A percentile compares a stretch with the other conserved stretches of the same genome.
phyloP scores from a whole-genome alignment of 2,797 vertebrate genomes.

The Hephaestus fuliginosus region DNA sequence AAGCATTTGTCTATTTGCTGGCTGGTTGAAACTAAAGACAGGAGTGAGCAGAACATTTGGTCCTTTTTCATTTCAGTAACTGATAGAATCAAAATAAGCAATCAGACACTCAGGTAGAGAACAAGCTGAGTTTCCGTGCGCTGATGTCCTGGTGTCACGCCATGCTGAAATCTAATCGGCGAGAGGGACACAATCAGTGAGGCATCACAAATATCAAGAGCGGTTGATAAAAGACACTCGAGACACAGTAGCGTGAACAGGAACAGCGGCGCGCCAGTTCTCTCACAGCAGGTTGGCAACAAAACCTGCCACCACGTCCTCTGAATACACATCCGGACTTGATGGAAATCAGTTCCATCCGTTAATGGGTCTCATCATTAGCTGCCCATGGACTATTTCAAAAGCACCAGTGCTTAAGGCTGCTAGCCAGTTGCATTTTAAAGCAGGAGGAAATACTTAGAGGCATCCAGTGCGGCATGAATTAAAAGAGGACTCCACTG shows the following conservation, averaged over 20 bases:
- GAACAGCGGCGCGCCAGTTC: not conserved
- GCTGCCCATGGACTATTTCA: not conserved
- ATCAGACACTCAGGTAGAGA: not conserved
- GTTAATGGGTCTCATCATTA: not conserved
- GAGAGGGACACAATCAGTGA: not conserved
- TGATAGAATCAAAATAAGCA: not conserved
- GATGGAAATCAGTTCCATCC: conserved; percentile 37
- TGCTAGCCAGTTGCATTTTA: not conserved
- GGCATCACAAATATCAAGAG: not conserved
- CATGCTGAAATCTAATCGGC: not conserved
- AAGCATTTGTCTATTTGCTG: not conserved
- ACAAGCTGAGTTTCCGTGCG: not conserved
- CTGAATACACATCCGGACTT: conserved; percentile 20
- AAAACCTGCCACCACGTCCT: conserved; percentile 10
- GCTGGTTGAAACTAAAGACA: not conserved
- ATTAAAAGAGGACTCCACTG: not conserved
- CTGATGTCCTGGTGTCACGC: not conserved
- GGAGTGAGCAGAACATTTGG: not conserved
- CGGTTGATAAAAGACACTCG: not conserved
- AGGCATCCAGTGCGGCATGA: not conserved
- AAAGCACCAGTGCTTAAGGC: not conserved
- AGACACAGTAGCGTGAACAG: not conserved
- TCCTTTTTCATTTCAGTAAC: not conserved
- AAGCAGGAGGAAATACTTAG: not conserved
- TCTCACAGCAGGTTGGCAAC: conserved; percentile 16